Evolutionary conservation across 2,888 invertebrate species (phyloP).

Genomic region (Camptogramma bilineatum): DNA sequence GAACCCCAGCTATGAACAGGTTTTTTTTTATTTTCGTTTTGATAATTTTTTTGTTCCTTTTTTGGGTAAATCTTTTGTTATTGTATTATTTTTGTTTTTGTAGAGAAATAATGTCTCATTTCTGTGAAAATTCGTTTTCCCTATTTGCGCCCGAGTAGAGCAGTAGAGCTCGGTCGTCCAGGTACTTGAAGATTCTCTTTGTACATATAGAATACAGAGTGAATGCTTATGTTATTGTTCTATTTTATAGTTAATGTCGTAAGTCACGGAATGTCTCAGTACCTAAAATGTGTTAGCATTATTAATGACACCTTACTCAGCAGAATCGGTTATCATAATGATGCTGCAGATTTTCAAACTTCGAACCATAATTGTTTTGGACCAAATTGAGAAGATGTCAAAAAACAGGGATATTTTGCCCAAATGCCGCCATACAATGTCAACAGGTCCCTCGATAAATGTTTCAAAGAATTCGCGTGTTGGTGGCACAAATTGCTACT

Average conservation of each 20-base stretch:
- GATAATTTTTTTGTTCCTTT: no score
- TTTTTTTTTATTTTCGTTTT: no score
- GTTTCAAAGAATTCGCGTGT: conserved; percentile 61
- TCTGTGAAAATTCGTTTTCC: no score
- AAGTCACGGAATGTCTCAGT: no score
- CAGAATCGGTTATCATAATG: neutral
- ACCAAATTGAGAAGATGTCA: conserved; percentile 6
- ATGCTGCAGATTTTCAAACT: neutral
- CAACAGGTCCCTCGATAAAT: conserved; percentile 50
- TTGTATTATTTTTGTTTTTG: no score
- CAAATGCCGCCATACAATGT: conserved; percentile 46
- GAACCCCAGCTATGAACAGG: no score
- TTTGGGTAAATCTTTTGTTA: no score
- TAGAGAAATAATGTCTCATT: no score
- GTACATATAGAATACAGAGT: neutral
- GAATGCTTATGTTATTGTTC: neutral
- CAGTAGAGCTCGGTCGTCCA: no score
- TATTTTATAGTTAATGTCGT: no score
- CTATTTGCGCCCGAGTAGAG: no score
- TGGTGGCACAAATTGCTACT: conserved; percentile 51
- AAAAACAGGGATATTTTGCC: conserved; percentile 23
- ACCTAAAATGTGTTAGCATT: no score
- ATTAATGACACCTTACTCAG: neutral
- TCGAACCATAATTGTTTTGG: conserved; percentile 3
- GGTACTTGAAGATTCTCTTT: neutral